Conservation (phyloP, 2,888 invertebrate species). For the Tinea semifulvella region DNA sequence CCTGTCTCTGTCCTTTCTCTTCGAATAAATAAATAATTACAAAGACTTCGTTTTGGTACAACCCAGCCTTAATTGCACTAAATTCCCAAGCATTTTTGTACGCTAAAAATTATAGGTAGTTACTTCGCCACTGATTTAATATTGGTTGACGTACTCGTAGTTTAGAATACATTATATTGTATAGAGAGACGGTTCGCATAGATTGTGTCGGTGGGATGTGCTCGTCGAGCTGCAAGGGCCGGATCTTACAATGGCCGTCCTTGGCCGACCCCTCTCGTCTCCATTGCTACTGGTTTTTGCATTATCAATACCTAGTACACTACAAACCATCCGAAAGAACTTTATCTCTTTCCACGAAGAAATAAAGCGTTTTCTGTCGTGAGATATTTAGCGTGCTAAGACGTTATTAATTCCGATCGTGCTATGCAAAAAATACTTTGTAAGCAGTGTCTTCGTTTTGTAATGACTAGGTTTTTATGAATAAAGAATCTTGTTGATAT, state of each 20-base stretch:
- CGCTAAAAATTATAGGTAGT: too few species aligned
- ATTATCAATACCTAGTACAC: background rate
- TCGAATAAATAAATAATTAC: too few species aligned
- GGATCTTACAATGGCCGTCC: constrained; percentile 51
- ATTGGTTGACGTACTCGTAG: too few species aligned
- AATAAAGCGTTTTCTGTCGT: background rate
- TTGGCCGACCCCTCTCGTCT: constrained; percentile 47
- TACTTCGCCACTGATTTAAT: too few species aligned
- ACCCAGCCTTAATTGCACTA: too few species aligned
- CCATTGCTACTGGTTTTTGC: constrained; percentile 17
- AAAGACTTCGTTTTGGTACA: too few species aligned
- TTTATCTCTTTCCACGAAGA: background rate
- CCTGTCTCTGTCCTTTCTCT: too few species aligned
- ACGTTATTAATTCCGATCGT: background rate
- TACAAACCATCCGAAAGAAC: background rate
- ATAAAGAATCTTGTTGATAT: too few species aligned
- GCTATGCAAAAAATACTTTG: constrained; percentile 1
- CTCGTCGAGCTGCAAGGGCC: constrained; percentile 21
- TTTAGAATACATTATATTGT: too few species aligned
- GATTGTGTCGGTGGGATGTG: too few species aligned
- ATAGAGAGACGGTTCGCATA: too few species aligned
- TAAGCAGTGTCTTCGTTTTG: constrained; percentile 1
- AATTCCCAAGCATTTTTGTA: too few species aligned
- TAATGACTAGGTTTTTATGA: background rate
- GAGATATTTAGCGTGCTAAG: background rate